Evolutionary conservation across 1,140 invertebrate species (phyloP).

Genomic region (Subanguina moxae): DNA sequence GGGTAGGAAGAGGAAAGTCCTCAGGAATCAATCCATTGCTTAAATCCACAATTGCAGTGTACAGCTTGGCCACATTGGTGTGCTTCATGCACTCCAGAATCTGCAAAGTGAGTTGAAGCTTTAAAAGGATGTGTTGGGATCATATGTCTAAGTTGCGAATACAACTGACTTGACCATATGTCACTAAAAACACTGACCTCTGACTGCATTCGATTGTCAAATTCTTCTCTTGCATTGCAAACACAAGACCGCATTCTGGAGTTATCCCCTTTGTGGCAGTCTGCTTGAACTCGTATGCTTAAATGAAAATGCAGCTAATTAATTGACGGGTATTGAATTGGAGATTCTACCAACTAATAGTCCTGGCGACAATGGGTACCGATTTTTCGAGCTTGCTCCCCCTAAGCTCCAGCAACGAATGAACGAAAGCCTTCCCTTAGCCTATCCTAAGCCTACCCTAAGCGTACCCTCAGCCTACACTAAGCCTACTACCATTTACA

Average conservation of each 20-base stretch:
- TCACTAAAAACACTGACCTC: slow-evolving; percentile 1
- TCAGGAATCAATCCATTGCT: neutral
- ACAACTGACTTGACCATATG: neutral
- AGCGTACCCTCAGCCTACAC: no score
- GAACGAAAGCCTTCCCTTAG: no score
- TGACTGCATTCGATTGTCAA: slow-evolving; percentile 41
- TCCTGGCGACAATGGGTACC: no score
- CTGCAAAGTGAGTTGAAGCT: neutral
- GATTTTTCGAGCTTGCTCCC: no score
- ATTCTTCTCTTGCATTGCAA: slow-evolving; percentile 43
- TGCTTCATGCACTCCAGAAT: slow-evolving; percentile 29
- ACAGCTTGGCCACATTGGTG: slow-evolving; percentile 39
- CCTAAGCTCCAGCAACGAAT: no score
- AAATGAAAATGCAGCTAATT: neutral
- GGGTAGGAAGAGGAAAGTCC: neutral
- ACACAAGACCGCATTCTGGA: slow-evolving; percentile 36
- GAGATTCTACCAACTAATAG: no score
- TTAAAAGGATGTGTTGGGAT: no score
- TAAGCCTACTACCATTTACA: no score
- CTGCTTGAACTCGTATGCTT: slow-evolving; percentile 39
- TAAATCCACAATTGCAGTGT: slow-evolving; percentile 34
- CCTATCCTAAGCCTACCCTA: no score
- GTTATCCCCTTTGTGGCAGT: slow-evolving; percentile 21
- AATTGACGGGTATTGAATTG: no score
- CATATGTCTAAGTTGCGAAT: no score